Base-by-base conservation (phyloP, 2,113 vertebrate species). In the Apodemus speciosus region DNA sequence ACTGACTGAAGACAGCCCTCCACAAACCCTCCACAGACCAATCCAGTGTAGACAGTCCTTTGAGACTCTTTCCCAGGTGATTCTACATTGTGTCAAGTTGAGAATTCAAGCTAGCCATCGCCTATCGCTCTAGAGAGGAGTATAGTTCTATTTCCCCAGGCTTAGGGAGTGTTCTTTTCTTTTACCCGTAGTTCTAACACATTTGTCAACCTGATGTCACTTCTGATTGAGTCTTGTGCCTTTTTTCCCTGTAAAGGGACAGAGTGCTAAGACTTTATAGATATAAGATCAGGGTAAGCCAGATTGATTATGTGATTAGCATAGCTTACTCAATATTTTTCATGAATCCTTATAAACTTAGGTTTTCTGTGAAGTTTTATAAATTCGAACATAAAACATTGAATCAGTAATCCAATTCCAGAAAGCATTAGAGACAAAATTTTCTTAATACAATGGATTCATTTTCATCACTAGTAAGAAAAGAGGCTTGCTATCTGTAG, bases 151-250 rank as follows among this genome's bases (percentile, higher is more conserved):
- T 60, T 92, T 90, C 76, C 23, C 16, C 51, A 16, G 77, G 64
- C 32, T 46, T 51, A 75, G 14, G 20, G 92, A 84, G 77, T 69
- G 23, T 85, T 68, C 13, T 94, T 83, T 93, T 76, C 89, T 72
- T 95, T 95, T 91, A 71, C 49, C 66, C 27, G 46, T 35, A 10
- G 27, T 64, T 93, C 62, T 83, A 92, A 81, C 85, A 79, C 93
- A 79, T 72, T 85, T 3, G 86, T 88, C 64, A 93, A 76, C 66
- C 56, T 40, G 66, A 60, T 92, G 32, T 16, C n/a, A 53, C 68
- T 95, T 81, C 32, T 83, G 69, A 92, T 83, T 38, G 2, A 68
- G 40, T 64, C 60, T 9, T 25, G 53, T 73, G 35, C 53, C 40
- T 84, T 87, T 87, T 94, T 95, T 94, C 76, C 27, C 68, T 68